These are phyloP conservation scores for Psylliodes chrysocephalus DNA, from an alignment of 2,888 invertebrate genomes.

Conservation along the genomic window DNA sequence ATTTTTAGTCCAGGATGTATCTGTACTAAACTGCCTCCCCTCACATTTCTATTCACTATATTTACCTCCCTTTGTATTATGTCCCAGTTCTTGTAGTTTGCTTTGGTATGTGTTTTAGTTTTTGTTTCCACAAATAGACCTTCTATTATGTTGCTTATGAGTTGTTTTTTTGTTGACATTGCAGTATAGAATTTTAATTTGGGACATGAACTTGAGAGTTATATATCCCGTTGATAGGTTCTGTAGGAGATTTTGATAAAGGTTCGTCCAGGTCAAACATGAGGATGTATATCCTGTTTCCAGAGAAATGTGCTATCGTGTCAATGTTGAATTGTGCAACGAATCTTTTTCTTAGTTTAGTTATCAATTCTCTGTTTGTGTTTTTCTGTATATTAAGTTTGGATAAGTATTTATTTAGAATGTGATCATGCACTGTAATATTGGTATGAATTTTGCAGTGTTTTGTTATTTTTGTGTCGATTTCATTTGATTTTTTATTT, in stretches of 20 bases:
- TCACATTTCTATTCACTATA: background rate
- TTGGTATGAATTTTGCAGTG: slow-evolving; percentile 15
- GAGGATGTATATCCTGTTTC: slow-evolving; percentile 26
- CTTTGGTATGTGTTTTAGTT: slow-evolving; percentile 1
- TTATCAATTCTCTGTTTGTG: slow-evolving; percentile 26
- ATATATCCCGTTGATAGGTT: slow-evolving; percentile 8
- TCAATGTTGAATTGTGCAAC: slow-evolving; percentile 25
- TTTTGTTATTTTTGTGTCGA: slow-evolving; percentile 3
- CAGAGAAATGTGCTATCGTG: slow-evolving; percentile 19
- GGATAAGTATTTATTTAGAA: slow-evolving; percentile 20
- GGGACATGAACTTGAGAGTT: slow-evolving; percentile 1
- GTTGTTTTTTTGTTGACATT: slow-evolving; percentile 22
- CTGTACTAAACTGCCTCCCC: slow-evolving; percentile 6
- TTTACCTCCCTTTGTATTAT: background rate
- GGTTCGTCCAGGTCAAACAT: slow-evolving; percentile 9
- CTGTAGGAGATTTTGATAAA: background rate
- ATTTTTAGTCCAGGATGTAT: background rate
- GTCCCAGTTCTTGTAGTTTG: slow-evolving; percentile 1
- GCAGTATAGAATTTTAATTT: slow-evolving; percentile 18
- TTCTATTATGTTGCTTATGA: slow-evolving; percentile 12
- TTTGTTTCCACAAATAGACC: slow-evolving; percentile 26
- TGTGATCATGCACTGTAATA: no score
- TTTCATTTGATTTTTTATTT: slow-evolving; percentile 10
- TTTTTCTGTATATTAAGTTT: slow-evolving; percentile 29
- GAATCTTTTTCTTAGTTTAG: slow-evolving; percentile 25